These are phyloP conservation scores for Monochamus saltuarius DNA, from an alignment of 1,140 invertebrate species.

Conservation along the genomic window DNA sequence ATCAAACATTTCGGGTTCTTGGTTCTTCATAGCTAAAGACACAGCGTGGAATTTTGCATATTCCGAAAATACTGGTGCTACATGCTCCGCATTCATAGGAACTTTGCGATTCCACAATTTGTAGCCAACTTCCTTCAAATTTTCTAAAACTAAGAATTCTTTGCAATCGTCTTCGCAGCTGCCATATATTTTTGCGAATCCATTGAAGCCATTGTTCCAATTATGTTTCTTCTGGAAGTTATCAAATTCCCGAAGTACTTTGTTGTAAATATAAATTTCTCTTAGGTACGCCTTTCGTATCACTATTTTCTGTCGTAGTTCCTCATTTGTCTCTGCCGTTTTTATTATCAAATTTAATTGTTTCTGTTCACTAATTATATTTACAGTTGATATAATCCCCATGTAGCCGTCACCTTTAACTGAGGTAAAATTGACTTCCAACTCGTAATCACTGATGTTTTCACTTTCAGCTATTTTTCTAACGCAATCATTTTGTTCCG, in stretches of 20 bases:
- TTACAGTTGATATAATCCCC: conserved; percentile 31
- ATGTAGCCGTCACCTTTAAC: conserved; percentile 38
- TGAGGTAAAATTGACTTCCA: conserved; percentile 17
- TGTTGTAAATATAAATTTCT: conserved; percentile 34
- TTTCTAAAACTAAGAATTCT: conserved; percentile 42
- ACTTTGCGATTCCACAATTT: conserved; percentile 53
- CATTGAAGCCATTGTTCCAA: conserved; percentile 32
- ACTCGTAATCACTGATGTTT: conserved; percentile 24
- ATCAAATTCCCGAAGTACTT: conserved; percentile 26
- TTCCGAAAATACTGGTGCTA: conserved; percentile 52
- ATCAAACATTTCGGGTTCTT: conserved; percentile 45
- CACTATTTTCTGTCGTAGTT: conserved; percentile 19
- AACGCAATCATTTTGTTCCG: conserved; percentile 21
- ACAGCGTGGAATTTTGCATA: conserved; percentile 59
- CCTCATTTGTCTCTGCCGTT: conserved; percentile 23
- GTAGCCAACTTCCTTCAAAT: conserved; percentile 44
- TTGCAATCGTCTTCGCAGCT: conserved; percentile 45
- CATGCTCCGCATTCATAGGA: conserved; percentile 53
- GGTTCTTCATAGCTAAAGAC: conserved; percentile 54
- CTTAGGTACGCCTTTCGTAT: conserved; percentile 32
- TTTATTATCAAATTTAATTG: conserved; percentile 33
- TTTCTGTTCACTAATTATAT: conserved; percentile 15
- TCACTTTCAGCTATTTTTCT: conserved; percentile 19
- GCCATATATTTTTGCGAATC: conserved; percentile 49
- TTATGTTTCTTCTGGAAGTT: conserved; percentile 28